Evolutionary conservation across 2,113 vertebrate species (phyloP), one percentile per base, ranked within the genome.

Genomic region (Picathartes gymnocephalus): DNA sequence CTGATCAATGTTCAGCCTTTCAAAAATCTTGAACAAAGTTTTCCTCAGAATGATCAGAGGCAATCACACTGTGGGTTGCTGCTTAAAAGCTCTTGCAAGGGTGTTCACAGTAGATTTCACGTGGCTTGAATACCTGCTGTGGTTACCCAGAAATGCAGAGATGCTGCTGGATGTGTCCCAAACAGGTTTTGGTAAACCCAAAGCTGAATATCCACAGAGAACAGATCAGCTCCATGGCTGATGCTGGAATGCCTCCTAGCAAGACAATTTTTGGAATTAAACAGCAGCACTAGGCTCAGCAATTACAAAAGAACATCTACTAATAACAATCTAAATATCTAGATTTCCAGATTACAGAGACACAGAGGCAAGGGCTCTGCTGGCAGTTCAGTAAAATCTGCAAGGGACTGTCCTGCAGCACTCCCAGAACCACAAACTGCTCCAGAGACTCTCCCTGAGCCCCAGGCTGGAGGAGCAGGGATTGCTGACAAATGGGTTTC

Each of bases 11-110:
- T 2, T 70, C 44, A 92, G 69, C 86, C 90, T 97, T 96, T 96
- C 95, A 94, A 95, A 93, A 86, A 37, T 48, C 84, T 35, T 48
- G 68, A 93, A 81, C 84, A 79, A 92, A 94, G 90, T 91, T 95
- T 82, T 79, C 83, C 87, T 90, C 76, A 24, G 81, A 88, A 81
- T 35, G 88, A 96, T 97, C 95, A 97, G 95, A 96, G 92, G 86
- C 85, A 89, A 81, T 81, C 93, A 88, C 78, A 25, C 93, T 12
- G 56, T 64, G 84, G 58, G 50, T 6, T 74, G 60, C 82, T 85
- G 70, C 82, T 90, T 95, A 86, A 95, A 96, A 95, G 74, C 81
- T 86, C 83, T 74, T 70, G 86, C 74, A 76, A 89, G 84, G 23
- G 25, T 86, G 88, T 44, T 89, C 87, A 68, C 40, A 23, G 58